A percentile compares a stretch with the other conserved stretches of the same genome.
Evolutionary conservation across 2,797 vertebrate species (phyloP).

Genomic region (Amazona finschi): DNA sequence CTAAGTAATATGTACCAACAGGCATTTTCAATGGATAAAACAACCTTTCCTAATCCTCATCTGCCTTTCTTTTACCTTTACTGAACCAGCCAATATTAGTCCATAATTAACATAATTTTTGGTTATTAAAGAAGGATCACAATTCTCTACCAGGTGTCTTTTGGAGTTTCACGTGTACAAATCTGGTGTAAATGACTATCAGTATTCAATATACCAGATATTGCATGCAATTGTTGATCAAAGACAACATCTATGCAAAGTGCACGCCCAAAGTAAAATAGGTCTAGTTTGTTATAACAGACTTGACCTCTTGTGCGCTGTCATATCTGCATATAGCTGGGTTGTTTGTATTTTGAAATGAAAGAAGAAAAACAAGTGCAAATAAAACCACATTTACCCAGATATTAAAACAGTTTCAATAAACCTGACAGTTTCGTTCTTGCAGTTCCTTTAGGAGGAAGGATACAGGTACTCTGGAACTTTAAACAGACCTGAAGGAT

Average conservation of each 20-base stretch:
- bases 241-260: not conserved
- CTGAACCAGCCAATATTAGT: not conserved
- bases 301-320: fast-evolving
- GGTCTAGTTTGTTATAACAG: not conserved
- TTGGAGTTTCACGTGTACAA: not conserved
- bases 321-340: fast-evolving
- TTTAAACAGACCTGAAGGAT: not conserved
- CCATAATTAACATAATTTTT: not conserved
- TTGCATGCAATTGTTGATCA: not conserved
- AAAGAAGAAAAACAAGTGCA: not conserved
- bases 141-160: not conserved
- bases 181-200: not conserved
- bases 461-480: not conserved
- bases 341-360: not conserved
- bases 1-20: not conserved
- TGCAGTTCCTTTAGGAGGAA: not conserved
- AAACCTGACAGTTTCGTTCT: not conserved
- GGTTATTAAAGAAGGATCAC: not conserved
- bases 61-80: not conserved
- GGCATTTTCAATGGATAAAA: not conserved
- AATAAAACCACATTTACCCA: not conserved
- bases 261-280: fast-evolving
- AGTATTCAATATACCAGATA: not conserved
- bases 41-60: not conserved
- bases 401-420: not conserved